Evolutionary conservation across 2,888 invertebrate species (phyloP).

Genomic region (Bimastos eiseni): DNA sequence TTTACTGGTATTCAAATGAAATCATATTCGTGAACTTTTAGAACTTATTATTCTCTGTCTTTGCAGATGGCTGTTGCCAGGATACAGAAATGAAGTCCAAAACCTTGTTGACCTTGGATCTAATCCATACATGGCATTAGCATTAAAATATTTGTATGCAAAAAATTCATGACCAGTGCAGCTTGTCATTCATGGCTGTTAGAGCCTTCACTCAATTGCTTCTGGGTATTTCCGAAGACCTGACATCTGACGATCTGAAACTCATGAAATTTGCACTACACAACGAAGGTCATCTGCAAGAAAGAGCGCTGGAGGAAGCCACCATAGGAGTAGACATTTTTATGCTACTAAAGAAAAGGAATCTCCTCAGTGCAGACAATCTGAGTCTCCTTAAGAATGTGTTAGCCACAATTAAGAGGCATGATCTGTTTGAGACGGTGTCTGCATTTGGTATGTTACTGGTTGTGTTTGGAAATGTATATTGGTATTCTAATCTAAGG

Average conservation of each 20-base stretch:
- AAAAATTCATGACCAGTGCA: not conserved
- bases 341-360: not conserved
- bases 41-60: not conserved
- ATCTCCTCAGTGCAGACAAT: not conserved
- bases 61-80: not conserved
- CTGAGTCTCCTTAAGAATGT: not conserved
- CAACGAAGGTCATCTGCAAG: not conserved
- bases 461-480: not conserved
- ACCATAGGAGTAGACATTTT: not conserved
- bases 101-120: not conserved
- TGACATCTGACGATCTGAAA: not conserved
- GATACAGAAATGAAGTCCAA: not conserved
- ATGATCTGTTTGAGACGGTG: not conserved
- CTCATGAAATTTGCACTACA: not conserved
- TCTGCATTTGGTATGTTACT: not conserved
- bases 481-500: no score
- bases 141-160: no score
- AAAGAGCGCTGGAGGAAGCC: not conserved
- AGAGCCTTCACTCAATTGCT: not conserved
- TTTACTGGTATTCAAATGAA: no score
- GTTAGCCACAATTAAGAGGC: not conserved
- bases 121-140: not conserved
- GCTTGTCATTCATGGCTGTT: not conserved
- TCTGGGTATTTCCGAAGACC: not conserved
- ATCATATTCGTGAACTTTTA: no score